phyloP scores from a whole-genome alignment of 2,797 vertebrate genomes.

The Acropternis orthonyx region DNA sequence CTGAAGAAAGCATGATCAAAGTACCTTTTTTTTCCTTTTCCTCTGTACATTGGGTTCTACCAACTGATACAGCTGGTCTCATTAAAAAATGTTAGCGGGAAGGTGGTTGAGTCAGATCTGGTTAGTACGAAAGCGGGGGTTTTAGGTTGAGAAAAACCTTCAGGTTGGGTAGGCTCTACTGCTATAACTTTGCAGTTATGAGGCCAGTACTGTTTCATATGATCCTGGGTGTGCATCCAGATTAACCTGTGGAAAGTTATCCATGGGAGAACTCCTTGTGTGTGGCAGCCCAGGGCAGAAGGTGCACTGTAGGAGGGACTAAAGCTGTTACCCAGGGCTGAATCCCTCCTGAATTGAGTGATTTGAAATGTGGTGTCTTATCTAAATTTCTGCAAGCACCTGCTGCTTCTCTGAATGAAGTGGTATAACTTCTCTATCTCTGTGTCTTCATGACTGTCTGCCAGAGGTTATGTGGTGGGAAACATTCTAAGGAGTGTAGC shows the following conservation, averaged over 20 bases:
- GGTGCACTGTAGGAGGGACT: slow-evolving; percentile 36
- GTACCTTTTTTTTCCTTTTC: background rate
- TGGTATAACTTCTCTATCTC: background rate
- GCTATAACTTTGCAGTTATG: background rate
- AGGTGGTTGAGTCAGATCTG: background rate
- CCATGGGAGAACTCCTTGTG: slow-evolving; percentile 2
- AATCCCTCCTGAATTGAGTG: background rate
- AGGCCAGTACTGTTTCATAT: background rate
- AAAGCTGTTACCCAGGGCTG: background rate
- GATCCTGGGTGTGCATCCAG: slow-evolving; percentile 3
- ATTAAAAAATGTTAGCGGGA: background rate
- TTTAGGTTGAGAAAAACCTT: background rate
- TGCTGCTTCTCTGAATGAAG: slow-evolving; percentile 41
- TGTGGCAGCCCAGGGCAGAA: slow-evolving; percentile 14
- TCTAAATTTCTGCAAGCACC: background rate
- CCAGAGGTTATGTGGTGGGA: background rate
- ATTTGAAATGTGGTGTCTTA: slow-evolving; percentile 35
- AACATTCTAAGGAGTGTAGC: background rate
- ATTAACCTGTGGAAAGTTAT: slow-evolving; percentile 39
- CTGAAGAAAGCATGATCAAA: slow-evolving; percentile 7
- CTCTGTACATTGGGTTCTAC: background rate
- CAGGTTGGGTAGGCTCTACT: background rate
- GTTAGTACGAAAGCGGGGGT: background rate
- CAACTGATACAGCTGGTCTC: background rate
- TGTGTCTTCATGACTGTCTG: slow-evolving; percentile 8